A percentile compares a stretch with the other conserved stretches of the same genome.
Conservation (phyloP, 2,113 vertebrate species). For the Entomyzon cyanotis region DNA sequence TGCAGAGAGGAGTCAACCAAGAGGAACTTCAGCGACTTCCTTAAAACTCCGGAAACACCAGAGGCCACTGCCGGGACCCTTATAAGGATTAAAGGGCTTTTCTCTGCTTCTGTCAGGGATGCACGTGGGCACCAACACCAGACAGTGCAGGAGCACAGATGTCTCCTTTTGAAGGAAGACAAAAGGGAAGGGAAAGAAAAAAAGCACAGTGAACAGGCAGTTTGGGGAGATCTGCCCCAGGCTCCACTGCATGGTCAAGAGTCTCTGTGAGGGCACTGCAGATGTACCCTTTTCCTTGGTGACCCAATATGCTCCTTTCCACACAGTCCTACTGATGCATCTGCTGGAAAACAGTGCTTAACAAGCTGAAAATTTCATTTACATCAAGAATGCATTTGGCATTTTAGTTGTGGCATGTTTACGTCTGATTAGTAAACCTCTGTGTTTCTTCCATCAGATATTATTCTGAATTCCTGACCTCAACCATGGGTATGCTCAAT, state of each 20-base stretch:
- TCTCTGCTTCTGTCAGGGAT: neutral
- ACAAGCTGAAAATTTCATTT: neutral
- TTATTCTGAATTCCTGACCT: neutral
- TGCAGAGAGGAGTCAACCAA: slow-evolving; percentile 21
- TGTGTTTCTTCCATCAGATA: neutral
- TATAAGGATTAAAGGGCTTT: neutral
- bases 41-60: neutral
- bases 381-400: neutral
- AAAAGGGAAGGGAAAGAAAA: neutral
- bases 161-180: neutral
- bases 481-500: neutral
- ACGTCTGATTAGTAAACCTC: neutral
- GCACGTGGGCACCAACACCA: neutral
- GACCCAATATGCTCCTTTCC: neutral
- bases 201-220: neutral
- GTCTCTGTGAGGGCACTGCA: neutral
- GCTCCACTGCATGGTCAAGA: neutral
- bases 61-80: neutral
- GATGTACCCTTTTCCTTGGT: neutral
- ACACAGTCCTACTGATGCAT: fast-evolving
- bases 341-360: neutral
- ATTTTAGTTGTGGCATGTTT: neutral
- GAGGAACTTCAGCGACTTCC: slow-evolving; percentile 45
- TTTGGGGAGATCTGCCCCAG: neutral
- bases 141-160: neutral